Percentiles rank a stretch among this genome's conserved stretches.
Evolutionary conservation across 2,113 vertebrate species (phyloP).

Genomic region (Steatornis caripensis): DNA sequence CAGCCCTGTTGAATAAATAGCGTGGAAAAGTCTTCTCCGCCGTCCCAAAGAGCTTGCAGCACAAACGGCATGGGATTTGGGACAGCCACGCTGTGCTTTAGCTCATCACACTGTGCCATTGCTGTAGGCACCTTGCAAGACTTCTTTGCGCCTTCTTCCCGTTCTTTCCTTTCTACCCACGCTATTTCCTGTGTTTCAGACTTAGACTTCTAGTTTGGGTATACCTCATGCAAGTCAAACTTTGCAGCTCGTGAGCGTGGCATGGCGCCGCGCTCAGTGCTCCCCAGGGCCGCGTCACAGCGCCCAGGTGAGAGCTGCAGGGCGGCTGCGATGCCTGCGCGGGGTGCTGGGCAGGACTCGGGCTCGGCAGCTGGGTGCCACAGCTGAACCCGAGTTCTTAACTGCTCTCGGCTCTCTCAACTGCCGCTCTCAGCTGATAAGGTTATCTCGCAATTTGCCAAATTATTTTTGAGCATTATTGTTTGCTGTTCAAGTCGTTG

Average conservation of each 20-base stretch:
- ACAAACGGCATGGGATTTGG: rapidly evolving
- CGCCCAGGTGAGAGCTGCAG: neutral
- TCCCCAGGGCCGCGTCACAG: rapidly evolving
- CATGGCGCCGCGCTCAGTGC: rapidly evolving
- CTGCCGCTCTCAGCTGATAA: rapidly evolving
- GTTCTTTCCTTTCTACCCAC: neutral
- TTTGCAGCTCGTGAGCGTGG: neutral
- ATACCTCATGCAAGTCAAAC: rapidly evolving
- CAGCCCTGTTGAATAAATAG: rapidly evolving
- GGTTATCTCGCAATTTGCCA: rapidly evolving
- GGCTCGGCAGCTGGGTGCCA: rapidly evolving
- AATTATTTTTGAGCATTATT: neutral
- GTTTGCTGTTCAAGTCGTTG: neutral
- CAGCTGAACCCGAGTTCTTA: neutral
- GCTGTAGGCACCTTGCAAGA: neutral
- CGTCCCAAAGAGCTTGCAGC: neutral
- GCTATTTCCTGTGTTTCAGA: rapidly evolving
- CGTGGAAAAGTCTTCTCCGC: neutral
- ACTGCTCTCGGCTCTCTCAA: neutral
- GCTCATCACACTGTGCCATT: rapidly evolving
- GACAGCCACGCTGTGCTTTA: rapidly evolving
- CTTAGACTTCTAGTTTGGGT: neutral
- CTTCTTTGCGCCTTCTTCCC: neutral
- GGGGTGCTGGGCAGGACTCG: rapidly evolving
- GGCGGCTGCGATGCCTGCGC: rapidly evolving